These are phyloP conservation scores for Dioctria rufipes DNA, from an alignment of 2,888 invertebrate species.

Conservation along the genomic window DNA sequence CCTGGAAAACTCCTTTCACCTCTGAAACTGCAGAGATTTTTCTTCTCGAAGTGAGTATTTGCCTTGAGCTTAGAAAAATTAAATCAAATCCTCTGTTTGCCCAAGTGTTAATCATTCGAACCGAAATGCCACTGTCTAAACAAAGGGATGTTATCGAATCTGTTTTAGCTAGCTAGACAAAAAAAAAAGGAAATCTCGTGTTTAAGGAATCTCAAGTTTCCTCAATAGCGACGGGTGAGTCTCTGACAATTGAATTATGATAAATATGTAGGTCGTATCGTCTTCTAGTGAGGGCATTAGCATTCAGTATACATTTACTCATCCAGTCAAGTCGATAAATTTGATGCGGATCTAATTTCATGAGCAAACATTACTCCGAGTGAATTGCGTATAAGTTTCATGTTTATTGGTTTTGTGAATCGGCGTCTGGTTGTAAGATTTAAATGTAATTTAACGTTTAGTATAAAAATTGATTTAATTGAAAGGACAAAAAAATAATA, in stretches of 20 bases:
- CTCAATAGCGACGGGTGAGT: slow-evolving; percentile 7
- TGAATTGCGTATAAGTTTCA: background rate
- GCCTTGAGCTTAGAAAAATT: slow-evolving; percentile 21
- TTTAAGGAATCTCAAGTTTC: slow-evolving; percentile 58
- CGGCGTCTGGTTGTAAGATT: too few species aligned
- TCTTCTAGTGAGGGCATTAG: background rate
- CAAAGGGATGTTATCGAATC: slow-evolving; percentile 33
- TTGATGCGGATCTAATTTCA: slow-evolving; percentile 57
- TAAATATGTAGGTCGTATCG: slow-evolving; percentile 37
- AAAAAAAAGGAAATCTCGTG: slow-evolving; percentile 39
- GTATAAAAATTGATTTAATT: too few species aligned
- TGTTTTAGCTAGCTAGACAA: slow-evolving; percentile 1
- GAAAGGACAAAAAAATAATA: too few species aligned
- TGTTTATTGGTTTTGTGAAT: too few species aligned
- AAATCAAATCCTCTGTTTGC: slow-evolving; percentile 57
- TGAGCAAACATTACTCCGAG: slow-evolving; percentile 46
- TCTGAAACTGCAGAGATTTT: background rate
- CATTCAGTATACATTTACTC: slow-evolving; percentile 17
- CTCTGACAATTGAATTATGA: slow-evolving; percentile 58
- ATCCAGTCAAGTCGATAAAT: slow-evolving; percentile 53
- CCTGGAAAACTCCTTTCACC: background rate
- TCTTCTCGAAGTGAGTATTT: slow-evolving; percentile 16
- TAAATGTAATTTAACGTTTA: too few species aligned
- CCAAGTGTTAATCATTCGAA: slow-evolving; percentile 59
- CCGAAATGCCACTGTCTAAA: slow-evolving; percentile 53